A percentile compares a stretch with the other conserved stretches of the same genome.
Conservation (phyloP, 2,888 invertebrate species). For the Macaria liturata region DNA sequence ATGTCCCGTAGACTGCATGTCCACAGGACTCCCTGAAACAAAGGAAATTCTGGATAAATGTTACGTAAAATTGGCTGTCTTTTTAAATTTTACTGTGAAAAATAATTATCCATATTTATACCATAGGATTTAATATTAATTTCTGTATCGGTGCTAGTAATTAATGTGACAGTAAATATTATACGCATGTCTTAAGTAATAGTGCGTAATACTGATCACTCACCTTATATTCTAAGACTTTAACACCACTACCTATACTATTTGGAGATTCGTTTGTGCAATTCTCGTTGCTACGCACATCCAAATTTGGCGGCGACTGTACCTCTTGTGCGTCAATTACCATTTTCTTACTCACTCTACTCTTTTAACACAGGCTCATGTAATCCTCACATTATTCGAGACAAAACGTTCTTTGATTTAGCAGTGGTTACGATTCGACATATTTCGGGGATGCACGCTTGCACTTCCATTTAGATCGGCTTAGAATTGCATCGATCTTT, state of each 20-base stretch:
- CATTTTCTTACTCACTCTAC: conserved; percentile 68
- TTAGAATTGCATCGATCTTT: conserved; percentile 13
- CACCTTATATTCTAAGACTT: conserved; percentile 71
- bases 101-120: no score
- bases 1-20: conserved; percentile 90
- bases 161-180: no score
- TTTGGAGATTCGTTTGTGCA: conserved; percentile 61
- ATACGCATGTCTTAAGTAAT: no score
- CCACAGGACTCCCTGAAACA: conserved; percentile 84
- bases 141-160: no score
- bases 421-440: conserved; percentile 21
- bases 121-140: no score
- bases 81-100: no score
- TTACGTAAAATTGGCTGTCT: no score
- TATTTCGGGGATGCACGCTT: conserved; percentile 17
- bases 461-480: conserved; percentile 30
- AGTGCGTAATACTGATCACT: conserved; percentile 1
- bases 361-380: conserved; percentile 57
- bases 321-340: conserved; percentile 75
- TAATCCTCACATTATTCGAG: conserved; percentile 49
- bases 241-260: conserved; percentile 59
- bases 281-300: conserved; percentile 53
- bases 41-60: no score
- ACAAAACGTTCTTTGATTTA: conserved; percentile 36
- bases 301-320: conserved; percentile 69